These are phyloP conservation scores for Odontomyia ornata DNA, from an alignment of 2,888 invertebrate genomes.

Conservation along the genomic window DNA sequence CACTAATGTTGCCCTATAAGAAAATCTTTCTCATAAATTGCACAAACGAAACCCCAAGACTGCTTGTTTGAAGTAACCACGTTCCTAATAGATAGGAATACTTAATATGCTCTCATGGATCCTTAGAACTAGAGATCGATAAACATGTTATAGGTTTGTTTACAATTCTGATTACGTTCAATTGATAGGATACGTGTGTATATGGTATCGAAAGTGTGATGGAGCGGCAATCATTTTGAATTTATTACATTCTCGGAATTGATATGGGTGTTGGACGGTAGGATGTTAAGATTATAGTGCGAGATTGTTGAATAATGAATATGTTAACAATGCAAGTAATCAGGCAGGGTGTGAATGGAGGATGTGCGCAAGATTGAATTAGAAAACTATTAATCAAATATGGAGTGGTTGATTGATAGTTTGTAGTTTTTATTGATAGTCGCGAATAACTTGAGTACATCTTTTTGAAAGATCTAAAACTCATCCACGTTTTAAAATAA, in stretches of 20 bases:
- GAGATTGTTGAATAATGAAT: neutral
- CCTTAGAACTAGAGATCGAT: neutral
- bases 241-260: neutral
- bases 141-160: too few relatives aligned
- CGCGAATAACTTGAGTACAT: too few relatives aligned
- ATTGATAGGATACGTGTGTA: slow-evolving; percentile 13
- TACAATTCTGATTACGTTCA: neutral
- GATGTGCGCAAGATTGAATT: too few relatives aligned
- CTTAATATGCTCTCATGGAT: neutral
- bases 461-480: too few relatives aligned
- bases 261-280: neutral
- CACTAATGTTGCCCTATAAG: neutral
- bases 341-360: too few relatives aligned
- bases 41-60: neutral
- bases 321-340: neutral
- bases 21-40: neutral
- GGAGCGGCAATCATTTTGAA: slow-evolving; percentile 10
- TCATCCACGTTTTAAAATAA: too few relatives aligned
- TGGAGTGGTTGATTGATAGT: too few relatives aligned
- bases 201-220: slow-evolving; percentile 1
- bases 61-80: neutral
- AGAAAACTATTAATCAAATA: too few relatives aligned
- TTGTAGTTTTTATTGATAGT: too few relatives aligned
- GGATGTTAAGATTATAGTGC: neutral
- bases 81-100: too few relatives aligned